Percentiles rank a stretch among this genome's conserved stretches.
Evolutionary conservation across 1,140 invertebrate species (phyloP).

Genomic region (Manduca sexta): DNA sequence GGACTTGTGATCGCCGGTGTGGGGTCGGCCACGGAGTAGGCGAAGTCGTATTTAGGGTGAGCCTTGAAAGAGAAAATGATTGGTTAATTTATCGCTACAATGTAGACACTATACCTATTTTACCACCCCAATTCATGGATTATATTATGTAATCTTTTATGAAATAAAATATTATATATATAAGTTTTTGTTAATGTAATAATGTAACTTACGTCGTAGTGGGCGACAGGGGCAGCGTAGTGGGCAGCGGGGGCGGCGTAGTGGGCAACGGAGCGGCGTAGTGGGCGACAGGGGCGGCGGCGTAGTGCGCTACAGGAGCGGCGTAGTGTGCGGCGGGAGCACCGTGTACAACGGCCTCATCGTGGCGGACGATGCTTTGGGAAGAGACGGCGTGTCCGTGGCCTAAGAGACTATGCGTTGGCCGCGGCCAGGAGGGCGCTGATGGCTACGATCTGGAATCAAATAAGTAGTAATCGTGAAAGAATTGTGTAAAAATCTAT

Average conservation of each 20-base stretch:
- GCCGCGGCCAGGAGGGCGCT: conserved; percentile 23
- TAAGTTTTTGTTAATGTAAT: neutral
- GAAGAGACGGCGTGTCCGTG: conserved; percentile 18
- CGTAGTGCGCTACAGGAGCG: conserved; percentile 1
- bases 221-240: conserved; percentile 7
- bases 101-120: no score
- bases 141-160: no score
- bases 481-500: neutral
- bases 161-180: no score
- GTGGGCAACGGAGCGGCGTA: conserved; percentile 11
- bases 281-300: conserved; percentile 15
- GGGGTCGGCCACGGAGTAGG: conserved; percentile 65
- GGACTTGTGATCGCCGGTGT: conserved; percentile 50
- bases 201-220: conserved; percentile 11
- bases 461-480: neutral
- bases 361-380: conserved; percentile 30
- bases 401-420: conserved; percentile 19
- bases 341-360: conserved; percentile 16
- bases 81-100: no score
- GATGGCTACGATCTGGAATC: conserved; percentile 21
- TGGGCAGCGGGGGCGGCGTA: neutral
- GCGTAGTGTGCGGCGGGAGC: conserved; percentile 28
- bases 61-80: no score
- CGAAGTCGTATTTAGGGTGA: conserved; percentile 68
- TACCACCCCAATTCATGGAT: no score